These are phyloP conservation scores for Danaus plexippus DNA, from an alignment of 1,140 invertebrate genomes.

Conservation along the genomic window DNA sequence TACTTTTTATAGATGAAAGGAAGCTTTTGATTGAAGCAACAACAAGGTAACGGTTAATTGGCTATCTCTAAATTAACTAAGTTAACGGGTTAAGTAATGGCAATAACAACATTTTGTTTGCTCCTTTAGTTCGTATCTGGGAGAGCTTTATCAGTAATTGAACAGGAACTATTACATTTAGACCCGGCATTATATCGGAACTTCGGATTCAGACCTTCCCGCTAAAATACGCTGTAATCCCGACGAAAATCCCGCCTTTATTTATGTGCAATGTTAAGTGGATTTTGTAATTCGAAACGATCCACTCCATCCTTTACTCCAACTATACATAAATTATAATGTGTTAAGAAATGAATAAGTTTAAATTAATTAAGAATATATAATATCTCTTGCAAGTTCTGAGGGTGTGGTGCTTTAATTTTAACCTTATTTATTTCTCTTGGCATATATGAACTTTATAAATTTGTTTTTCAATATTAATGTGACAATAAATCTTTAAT, in stretches of 20 bases:
- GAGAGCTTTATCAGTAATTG: conserved; percentile 55
- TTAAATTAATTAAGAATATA: too few relatives aligned
- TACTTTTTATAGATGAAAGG: too few relatives aligned
- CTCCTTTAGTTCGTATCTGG: conserved; percentile 39
- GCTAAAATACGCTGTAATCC: conserved; percentile 43
- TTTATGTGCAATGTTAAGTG: conserved; percentile 37
- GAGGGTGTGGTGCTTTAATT: too few relatives aligned
- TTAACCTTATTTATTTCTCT: too few relatives aligned
- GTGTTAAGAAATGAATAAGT: too few relatives aligned
- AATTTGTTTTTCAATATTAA: too few relatives aligned
- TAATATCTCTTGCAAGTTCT: too few relatives aligned
- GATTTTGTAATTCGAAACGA: conserved; percentile 19
- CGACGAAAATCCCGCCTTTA: conserved; percentile 35
- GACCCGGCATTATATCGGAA: conserved; percentile 43
- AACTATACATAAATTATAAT: neutral
- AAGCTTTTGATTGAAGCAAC: too few relatives aligned
- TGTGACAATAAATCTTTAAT: too few relatives aligned
- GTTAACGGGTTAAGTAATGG: conserved; percentile 29
- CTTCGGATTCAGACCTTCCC: conserved; percentile 38
- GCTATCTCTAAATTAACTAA: conserved; percentile 32
- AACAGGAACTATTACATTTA: conserved; percentile 47
- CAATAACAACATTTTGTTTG: conserved; percentile 43
- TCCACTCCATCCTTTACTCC: conserved; percentile 8
- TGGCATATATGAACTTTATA: too few relatives aligned
- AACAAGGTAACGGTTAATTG: conserved; percentile 1